Conservation (phyloP, 2,113 vertebrate genomes). For the Cyanoliseus patagonus region DNA sequence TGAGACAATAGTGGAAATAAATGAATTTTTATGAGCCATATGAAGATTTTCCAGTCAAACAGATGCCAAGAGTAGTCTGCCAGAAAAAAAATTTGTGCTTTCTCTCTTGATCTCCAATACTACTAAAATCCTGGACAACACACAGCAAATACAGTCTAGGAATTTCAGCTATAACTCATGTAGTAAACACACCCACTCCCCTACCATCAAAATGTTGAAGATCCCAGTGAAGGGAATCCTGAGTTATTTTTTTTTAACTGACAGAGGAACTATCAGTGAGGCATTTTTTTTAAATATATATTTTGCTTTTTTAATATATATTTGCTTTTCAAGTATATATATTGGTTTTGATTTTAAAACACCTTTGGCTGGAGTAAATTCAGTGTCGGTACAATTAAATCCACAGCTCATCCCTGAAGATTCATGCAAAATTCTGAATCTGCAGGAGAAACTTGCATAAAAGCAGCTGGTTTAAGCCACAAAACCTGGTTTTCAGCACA, state of each 20-base stretch:
- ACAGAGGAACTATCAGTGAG: neutral
- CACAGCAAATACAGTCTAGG: neutral
- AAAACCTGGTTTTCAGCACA: neutral
- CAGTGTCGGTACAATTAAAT: neutral
- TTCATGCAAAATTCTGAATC: neutral
- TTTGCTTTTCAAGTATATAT: neutral
- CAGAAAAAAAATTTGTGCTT: conserved; percentile 29
- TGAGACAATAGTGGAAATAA: conserved; percentile 8
- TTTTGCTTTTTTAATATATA: neutral
- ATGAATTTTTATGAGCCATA: conserved; percentile 41
- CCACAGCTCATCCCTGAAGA: neutral
- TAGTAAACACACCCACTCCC: neutral
- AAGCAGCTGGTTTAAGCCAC: neutral
- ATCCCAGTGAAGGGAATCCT: neutral
- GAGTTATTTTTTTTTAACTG: neutral
- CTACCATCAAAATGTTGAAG: neutral
- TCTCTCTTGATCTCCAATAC: conserved; percentile 16
- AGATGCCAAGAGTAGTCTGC: conserved; percentile 38
- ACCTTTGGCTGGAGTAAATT: neutral
- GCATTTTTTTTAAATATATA: neutral
- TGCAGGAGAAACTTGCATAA: neutral
- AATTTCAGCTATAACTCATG: neutral
- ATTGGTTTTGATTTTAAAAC: neutral
- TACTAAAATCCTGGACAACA: conserved; percentile 29
- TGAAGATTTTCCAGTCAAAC: conserved; percentile 40